A percentile compares a stretch with the other conserved stretches of the same genome.
These are phyloP conservation scores for Perizoma affinitatum DNA, from an alignment of 2,888 invertebrate species.

Conservation along the genomic window DNA sequence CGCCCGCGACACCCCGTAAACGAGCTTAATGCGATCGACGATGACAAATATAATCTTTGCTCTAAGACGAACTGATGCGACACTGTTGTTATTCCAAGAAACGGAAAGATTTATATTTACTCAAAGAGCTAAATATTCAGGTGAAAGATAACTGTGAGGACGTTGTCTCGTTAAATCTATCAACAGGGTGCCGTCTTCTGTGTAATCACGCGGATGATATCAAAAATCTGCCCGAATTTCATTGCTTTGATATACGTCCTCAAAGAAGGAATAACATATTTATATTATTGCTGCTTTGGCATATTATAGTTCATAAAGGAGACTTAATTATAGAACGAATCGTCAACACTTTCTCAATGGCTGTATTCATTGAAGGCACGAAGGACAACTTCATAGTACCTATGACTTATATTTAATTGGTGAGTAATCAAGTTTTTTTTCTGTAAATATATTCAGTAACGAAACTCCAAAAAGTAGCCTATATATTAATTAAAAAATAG, in stretches of 20 bases:
- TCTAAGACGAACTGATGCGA: conserved; percentile 77
- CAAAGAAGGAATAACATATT: conserved; percentile 75
- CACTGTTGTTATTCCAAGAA: conserved; percentile 82
- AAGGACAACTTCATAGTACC: too few species aligned
- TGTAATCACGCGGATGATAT: conserved; percentile 82
- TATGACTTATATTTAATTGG: too few species aligned
- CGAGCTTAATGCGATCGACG: conserved; percentile 72
- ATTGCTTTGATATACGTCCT: conserved; percentile 71
- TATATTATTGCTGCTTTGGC: conserved; percentile 51
- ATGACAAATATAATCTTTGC: conserved; percentile 83
- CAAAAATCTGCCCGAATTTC: conserved; percentile 74
- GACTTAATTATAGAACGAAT: conserved; percentile 1
- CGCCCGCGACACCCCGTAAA: conserved; percentile 72
- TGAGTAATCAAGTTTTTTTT: too few species aligned
- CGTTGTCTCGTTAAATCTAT: conserved; percentile 79
- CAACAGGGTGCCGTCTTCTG: conserved; percentile 62
- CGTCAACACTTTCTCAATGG: conserved; percentile 19
- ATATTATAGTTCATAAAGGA: conserved; percentile 24
- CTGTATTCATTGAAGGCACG: not conserved
- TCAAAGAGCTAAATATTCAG: conserved; percentile 82
- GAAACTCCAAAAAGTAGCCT: too few species aligned
- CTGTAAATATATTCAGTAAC: too few species aligned
- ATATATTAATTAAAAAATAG: too few species aligned
- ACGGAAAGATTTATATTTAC: conserved; percentile 80
- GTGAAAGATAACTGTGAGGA: conserved; percentile 80